Evolutionary conservation across 1,140 invertebrate genomes (phyloP).

Genomic region (Aphidius ervi): DNA sequence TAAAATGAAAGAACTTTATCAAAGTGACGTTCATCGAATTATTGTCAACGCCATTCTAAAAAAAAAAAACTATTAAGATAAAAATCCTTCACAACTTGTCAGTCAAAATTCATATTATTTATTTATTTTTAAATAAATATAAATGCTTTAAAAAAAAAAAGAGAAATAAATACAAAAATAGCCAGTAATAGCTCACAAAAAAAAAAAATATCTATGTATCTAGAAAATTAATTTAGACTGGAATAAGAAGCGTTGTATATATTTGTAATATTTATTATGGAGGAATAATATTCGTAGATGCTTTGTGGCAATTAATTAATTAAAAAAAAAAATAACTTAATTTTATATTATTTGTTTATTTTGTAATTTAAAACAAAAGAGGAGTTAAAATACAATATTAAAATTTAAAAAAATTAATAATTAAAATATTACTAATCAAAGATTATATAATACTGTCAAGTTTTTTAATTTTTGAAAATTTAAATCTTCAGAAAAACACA

Average conservation of each 20-base stretch:
- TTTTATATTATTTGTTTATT: slow-evolving; percentile 2
- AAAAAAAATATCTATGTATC: background rate
- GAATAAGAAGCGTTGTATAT: slow-evolving; percentile 41
- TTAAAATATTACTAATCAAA: too few species aligned
- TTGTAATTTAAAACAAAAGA: background rate
- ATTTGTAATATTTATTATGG: slow-evolving; percentile 53
- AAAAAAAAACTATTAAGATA: too few species aligned
- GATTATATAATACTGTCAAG: too few species aligned
- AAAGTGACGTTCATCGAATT: too few species aligned
- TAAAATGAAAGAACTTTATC: too few species aligned
- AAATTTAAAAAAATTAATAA: background rate
- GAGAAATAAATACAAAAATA: slow-evolving; percentile 14
- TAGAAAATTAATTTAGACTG: slow-evolving; percentile 8
- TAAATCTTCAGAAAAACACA: too few species aligned
- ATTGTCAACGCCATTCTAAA: too few species aligned
- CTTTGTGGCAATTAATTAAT: background rate
- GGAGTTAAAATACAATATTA: slow-evolving; percentile 20
- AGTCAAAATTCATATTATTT: too few species aligned
- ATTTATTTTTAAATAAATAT: too few species aligned
- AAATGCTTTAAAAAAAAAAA: background rate
- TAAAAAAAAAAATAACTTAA: background rate
- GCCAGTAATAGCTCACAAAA: slow-evolving; percentile 3
- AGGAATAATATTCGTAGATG: slow-evolving; percentile 26
- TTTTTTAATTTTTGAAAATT: too few species aligned
- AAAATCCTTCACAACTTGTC: too few species aligned